Conservation (phyloP, 2,888 invertebrate genomes). For the Cephonodes hylas region DNA sequence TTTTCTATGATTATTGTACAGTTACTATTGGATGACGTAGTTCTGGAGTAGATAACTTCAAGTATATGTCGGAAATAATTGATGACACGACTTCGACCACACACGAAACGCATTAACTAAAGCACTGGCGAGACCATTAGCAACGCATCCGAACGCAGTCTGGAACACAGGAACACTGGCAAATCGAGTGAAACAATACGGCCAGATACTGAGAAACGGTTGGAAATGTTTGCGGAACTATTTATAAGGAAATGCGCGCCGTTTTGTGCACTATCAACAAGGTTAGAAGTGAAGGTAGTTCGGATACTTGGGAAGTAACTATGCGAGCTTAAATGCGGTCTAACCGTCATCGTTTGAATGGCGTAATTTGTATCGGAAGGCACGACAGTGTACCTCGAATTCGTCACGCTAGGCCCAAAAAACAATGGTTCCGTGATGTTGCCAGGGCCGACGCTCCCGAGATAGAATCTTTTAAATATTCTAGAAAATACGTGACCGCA, state of each 20-base stretch:
- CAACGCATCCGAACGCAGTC: slow-evolving; percentile 38
- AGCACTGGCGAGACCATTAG: slow-evolving; percentile 38
- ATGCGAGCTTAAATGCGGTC: not conserved
- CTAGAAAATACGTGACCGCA: slow-evolving; percentile 45
- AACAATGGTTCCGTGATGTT: slow-evolving; percentile 45
- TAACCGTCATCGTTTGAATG: slow-evolving; percentile 6
- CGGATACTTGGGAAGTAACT: slow-evolving; percentile 61
- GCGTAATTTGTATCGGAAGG: slow-evolving; percentile 16
- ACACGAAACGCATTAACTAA: slow-evolving; percentile 33
- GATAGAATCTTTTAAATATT: slow-evolving; percentile 46
- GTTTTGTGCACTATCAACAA: slow-evolving; percentile 51
- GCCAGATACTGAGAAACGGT: slow-evolving; percentile 46
- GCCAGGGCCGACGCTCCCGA: slow-evolving; percentile 43
- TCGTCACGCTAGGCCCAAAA: slow-evolving; percentile 49
- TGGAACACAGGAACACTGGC: slow-evolving; percentile 29
- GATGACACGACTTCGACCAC: slow-evolving; percentile 42
- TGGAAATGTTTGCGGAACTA: slow-evolving; percentile 57
- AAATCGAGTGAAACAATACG: slow-evolving; percentile 38
- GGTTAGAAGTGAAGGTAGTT: slow-evolving; percentile 67
- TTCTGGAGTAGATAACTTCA: not conserved
- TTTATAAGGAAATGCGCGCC: slow-evolving; percentile 62
- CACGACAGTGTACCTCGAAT: slow-evolving; percentile 47
- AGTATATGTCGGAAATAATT: slow-evolving; percentile 18
- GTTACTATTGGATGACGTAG: no score
- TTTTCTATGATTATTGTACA: not conserved